Evolutionary conservation across 2,113 vertebrate genomes (phyloP), one percentile per base, ranked within the genome.

Genomic region (Cavia aperea): DNA sequence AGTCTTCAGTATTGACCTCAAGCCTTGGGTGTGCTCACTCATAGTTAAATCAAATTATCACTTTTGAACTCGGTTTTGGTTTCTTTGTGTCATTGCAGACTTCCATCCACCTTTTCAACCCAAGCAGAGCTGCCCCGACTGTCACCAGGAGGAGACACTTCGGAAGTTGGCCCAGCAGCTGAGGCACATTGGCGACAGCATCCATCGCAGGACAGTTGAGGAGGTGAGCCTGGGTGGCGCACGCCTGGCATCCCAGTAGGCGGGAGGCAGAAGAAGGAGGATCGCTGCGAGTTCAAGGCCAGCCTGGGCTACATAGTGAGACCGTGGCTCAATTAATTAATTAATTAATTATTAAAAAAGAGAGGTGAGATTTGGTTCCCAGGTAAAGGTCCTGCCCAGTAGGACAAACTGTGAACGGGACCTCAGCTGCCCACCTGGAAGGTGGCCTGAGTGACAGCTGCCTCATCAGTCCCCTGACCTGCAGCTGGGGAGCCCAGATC

Each of bases 171-270:
- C 86, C 86, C 24, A 73, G 88, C 86, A 94, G 86, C 88, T 96
- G 54, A 94, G 92, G 90, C 36, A 62, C 63, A 92, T 93, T 60
- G 95, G 95, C 5, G 96, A 96, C 81, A 89, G 66, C 70, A 75
- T 96, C 9, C 3, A 95, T 33, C 78, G 56, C 1, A 81, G 84
- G 58, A 58, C 92, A 51, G 26, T 77, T 86, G 92, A 23, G 85
- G 95, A 95, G 96, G 96, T 97, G n/a, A 94, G 94, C 49, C 46
- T 51, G n/a, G 1, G 10, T 81, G 56, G 15, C 15, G 15, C 56
- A 56, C 16, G 15, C 56, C 56, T 56, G 56, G 14, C 15, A 56
- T 56, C 56, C 56, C 56, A 56, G 56, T 15, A 56, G 14, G 16
- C 15, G 16, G 56, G 56, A 56, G 56, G 56, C 56, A 2, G 56